Conservation (phyloP, 2,888 invertebrate genomes). For the Sepiola atlantica region DNA sequence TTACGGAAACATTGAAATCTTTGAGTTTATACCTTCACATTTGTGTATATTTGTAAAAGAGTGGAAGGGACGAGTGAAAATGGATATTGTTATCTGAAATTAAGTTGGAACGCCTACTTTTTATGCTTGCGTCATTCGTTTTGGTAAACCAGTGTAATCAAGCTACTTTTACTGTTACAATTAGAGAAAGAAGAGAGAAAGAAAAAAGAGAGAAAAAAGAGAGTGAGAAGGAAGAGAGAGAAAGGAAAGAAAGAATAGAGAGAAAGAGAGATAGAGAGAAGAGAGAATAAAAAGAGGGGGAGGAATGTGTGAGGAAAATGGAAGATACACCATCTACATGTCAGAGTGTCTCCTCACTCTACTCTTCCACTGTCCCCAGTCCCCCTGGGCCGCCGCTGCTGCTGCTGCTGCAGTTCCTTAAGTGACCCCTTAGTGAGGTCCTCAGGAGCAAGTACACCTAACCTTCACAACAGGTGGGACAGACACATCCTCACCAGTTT, state of each 20-base stretch:
- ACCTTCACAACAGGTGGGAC: slow-evolving; percentile 22
- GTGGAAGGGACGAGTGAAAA: no score
- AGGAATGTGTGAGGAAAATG: not conserved
- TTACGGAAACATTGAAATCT: no score
- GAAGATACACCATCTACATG: slow-evolving; percentile 22
- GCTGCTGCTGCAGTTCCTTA: not conserved
- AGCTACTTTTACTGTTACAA: not conserved
- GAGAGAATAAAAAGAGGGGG: not conserved
- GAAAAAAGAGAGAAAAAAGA: not conserved
- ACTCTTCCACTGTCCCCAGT: not conserved
- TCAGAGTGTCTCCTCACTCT: not conserved
- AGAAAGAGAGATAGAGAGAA: no score
- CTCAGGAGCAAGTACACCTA: not conserved
- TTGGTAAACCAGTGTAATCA: not conserved
- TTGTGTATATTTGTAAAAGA: no score
- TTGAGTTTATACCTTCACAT: no score
- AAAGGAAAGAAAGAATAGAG: not conserved
- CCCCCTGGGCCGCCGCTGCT: not conserved
- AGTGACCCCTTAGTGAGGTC: not conserved
- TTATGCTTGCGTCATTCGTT: no score
- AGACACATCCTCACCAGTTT: not conserved
- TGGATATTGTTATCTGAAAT: no score
- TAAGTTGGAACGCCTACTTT: no score
- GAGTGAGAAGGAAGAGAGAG: not conserved
- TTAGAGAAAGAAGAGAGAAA: not conserved